Conservation (phyloP, 30 jellyfish, hydroid and myxozoan species). For the Aurelia coerulea region DNA sequence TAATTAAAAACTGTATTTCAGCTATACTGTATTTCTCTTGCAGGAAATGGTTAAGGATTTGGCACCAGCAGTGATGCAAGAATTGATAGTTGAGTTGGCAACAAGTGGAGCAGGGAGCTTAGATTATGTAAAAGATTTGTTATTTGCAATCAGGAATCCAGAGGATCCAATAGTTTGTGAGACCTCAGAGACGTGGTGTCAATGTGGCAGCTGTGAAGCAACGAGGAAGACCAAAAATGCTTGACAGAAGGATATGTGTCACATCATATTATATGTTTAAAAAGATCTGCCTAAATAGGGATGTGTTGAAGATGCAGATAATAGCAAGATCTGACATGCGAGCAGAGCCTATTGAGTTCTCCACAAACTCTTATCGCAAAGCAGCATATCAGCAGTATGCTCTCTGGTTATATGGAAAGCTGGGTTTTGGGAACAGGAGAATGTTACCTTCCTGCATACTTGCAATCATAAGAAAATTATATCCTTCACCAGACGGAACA, state of each 20-base stretch:
- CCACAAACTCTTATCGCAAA: not conserved
- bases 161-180: conserved; percentile 12
- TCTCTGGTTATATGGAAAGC: conserved; percentile 6
- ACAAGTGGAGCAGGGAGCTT: conserved; percentile 26
- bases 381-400: too few relatives aligned
- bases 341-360: not conserved
- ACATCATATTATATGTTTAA: conserved; percentile 10
- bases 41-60: conserved; percentile 5
- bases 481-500: conserved; percentile 2
- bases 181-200: conserved; percentile 33
- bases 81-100: conserved; percentile 7
- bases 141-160: conserved; percentile 12
- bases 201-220: conserved; percentile 16
- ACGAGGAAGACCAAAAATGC: conserved; percentile 25
- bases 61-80: conserved; percentile 20
- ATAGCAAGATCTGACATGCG: conserved; percentile 10
- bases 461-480: not conserved
- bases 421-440: too few relatives aligned
- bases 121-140: conserved; percentile 10
- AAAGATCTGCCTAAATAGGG: not conserved
- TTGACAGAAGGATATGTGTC: conserved; percentile 44
- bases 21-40: conserved; percentile 4
- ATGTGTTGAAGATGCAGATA: not conserved
- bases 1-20: too few relatives aligned
- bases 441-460: conserved; percentile 11